phyloP scores from a whole-genome alignment of 2,888 invertebrate species.

The Cataglyphis cursor region DNA sequence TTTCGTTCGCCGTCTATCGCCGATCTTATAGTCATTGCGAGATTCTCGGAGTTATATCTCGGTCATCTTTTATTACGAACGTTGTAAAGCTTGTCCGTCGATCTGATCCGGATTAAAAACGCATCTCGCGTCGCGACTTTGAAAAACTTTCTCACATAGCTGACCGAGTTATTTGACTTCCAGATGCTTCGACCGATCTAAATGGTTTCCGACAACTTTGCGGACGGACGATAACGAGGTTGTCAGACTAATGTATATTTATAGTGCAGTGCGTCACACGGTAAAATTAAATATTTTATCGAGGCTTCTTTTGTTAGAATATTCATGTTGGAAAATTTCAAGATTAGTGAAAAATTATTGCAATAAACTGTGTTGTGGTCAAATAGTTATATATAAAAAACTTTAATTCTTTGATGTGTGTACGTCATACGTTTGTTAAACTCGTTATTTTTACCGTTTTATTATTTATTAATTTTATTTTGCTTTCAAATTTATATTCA shows the following conservation, averaged over 20 bases:
- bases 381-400: not conserved
- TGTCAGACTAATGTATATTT: slow-evolving; percentile 29
- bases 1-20: not conserved
- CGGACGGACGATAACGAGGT: not conserved
- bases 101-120: slow-evolving; percentile 10
- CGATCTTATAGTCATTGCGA: not conserved
- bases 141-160: slow-evolving; percentile 9
- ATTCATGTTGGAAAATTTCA: slow-evolving; percentile 1
- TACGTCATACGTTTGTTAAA: not conserved
- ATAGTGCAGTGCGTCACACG: not conserved
- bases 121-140: slow-evolving; percentile 12
- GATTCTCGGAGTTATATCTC: not conserved
- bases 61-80: slow-evolving; percentile 27
- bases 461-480: not conserved
- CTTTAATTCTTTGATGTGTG: not conserved
- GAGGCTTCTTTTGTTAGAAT: slow-evolving; percentile 1
- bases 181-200: slow-evolving; percentile 31
- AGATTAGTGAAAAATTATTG: not conserved
- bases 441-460: not conserved
- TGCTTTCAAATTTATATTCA: not conserved
- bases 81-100: not conserved
- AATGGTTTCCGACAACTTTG: slow-evolving; percentile 37
- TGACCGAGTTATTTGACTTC: slow-evolving; percentile 45
- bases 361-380: not conserved
- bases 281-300: slow-evolving; percentile 26